Conservation (phyloP, 2,113 vertebrate species). For the Caretta caretta region DNA sequence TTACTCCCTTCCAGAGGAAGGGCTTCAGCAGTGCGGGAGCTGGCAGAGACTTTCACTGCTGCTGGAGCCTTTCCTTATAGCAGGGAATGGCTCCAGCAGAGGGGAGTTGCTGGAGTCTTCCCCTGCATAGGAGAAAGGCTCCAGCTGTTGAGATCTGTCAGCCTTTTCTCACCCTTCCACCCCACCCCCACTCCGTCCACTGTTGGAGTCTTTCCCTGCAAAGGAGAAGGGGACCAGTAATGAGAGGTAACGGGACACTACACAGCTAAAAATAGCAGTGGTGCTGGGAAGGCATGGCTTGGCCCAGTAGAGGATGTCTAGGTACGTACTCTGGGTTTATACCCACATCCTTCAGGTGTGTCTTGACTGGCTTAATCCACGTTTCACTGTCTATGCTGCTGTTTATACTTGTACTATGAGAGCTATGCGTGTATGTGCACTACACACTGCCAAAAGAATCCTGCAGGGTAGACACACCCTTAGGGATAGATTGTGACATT, state of each 20-base stretch:
- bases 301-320: background rate
- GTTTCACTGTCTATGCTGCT: background rate
- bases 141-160: background rate
- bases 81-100: background rate
- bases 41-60: background rate
- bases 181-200: background rate
- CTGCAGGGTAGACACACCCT: background rate
- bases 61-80: background rate
- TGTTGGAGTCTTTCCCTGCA: background rate
- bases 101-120: background rate
- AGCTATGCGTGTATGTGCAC: background rate
- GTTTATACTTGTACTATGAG: too few species aligned
- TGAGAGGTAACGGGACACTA: background rate
- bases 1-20: background rate
- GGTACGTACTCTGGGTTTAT: background rate
- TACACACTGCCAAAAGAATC: background rate
- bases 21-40: background rate
- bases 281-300: background rate
- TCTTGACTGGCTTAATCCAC: background rate
- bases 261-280: too few species aligned
- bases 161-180: background rate
- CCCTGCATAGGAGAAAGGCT: background rate
- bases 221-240: background rate
- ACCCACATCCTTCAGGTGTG: background rate
- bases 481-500: background rate